Percentiles rank a stretch among this genome's conserved stretches.
Conservation (phyloP, 2,797 vertebrate species). For the Gallirallus australis region DNA sequence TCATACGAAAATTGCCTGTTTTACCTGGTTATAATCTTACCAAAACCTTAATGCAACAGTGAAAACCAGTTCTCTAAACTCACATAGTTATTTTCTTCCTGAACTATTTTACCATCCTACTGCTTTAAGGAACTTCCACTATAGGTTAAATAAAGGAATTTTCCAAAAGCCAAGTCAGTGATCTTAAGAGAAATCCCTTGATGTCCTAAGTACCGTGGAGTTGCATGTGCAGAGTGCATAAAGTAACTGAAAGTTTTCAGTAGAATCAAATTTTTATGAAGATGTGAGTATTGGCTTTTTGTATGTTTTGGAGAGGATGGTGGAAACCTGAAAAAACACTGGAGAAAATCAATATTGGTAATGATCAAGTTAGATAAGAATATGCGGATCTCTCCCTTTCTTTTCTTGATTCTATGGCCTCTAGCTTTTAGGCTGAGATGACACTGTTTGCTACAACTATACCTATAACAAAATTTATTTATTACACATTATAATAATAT, state of each 20-base stretch:
- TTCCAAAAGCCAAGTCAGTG: not conserved
- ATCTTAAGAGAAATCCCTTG: not conserved
- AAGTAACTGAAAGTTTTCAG: not conserved
- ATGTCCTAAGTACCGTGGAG: not conserved
- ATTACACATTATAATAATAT: not conserved
- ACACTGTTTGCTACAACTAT: not conserved
- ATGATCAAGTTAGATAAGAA: not conserved
- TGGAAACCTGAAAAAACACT: not conserved
- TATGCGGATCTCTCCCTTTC: not conserved
- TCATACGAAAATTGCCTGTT: not conserved
- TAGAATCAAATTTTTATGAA: not conserved
- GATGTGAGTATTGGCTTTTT: not conserved
- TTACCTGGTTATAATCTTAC: not conserved
- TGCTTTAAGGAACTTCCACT: not conserved
- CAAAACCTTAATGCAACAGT: not conserved
- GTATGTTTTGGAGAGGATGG: not conserved
- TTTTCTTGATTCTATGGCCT: not conserved
- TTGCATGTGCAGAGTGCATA: accelerated
- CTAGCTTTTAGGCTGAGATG: not conserved
- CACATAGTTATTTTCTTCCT: not conserved
- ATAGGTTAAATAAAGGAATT: not conserved
- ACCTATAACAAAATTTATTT: not conserved
- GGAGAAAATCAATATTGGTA: not conserved
- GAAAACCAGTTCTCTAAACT: not conserved
- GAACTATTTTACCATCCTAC: not conserved